A percentile compares a stretch with the other conserved stretches of the same genome.
Evolutionary conservation across 1,140 invertebrate genomes (phyloP).

Genomic region (Saxidomus purpurata): DNA sequence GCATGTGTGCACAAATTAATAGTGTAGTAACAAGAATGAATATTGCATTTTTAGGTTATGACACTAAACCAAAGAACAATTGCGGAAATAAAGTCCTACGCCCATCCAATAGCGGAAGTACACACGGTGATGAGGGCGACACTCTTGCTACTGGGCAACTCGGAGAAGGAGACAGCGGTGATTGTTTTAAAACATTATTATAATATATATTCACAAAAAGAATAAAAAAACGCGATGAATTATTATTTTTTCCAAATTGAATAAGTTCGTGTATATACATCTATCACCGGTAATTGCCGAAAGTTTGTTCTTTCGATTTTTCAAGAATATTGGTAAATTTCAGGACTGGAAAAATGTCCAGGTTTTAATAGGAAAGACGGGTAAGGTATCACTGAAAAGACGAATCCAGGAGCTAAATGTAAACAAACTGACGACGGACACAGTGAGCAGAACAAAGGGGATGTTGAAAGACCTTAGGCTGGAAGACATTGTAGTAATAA

Average conservation of each 20-base stretch:
- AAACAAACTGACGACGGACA: conserved; percentile 72
- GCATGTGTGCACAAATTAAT: no score
- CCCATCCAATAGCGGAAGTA: conserved; percentile 69
- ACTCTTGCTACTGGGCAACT: conserved; percentile 72
- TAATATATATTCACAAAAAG: background rate
- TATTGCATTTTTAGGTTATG: conserved; percentile 65
- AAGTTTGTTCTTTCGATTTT: no score
- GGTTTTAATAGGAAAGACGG: conserved; percentile 81
- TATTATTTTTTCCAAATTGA: no score
- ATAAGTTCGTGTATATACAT: no score
- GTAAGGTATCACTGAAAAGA: conserved; percentile 80
- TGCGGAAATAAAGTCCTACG: conserved; percentile 73
- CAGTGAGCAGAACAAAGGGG: conserved; percentile 73
- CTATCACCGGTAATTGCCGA: no score
- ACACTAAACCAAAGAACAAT: conserved; percentile 75
- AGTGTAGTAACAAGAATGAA: no score
- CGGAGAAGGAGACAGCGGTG: conserved; percentile 73
- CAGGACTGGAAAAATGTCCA: conserved; percentile 82
- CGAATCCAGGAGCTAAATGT: conserved; percentile 80
- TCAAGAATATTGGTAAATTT: no score
- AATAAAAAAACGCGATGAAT: no score
- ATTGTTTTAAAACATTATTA: background rate
- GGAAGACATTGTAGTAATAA: conserved; percentile 78
- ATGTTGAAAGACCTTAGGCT: conserved; percentile 71
- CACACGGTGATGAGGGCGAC: conserved; percentile 74